phyloP scores from a whole-genome alignment of 1,140 invertebrate genomes.

The Tachypleus tridentatus region DNA sequence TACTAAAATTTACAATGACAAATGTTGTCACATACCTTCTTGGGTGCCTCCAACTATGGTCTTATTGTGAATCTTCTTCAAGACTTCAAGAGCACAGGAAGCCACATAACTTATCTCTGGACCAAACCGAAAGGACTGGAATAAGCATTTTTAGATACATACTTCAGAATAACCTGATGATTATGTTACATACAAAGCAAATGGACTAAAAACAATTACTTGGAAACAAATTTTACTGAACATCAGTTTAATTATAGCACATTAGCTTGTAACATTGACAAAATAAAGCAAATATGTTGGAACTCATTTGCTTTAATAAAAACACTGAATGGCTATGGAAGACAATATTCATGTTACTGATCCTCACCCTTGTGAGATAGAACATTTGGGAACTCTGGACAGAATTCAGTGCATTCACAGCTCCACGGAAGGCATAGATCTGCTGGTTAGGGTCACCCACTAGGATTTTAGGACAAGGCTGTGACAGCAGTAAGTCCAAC shows the following conservation, averaged over 20 bases:
- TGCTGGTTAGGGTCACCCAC: slow-evolving; percentile 40
- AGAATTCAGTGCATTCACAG: slow-evolving; percentile 32
- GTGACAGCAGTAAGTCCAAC: slow-evolving; percentile 30
- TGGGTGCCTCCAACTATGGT: slow-evolving; percentile 12
- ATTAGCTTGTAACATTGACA: no score
- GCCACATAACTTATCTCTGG: slow-evolving; percentile 26
- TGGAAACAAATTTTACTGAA: no score
- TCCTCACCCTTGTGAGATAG: slow-evolving; percentile 36
- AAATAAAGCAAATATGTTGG: no score
- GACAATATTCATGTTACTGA: slow-evolving; percentile 6
- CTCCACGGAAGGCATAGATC: slow-evolving; percentile 37
- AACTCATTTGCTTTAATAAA: no score
- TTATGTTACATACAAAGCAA: no score
- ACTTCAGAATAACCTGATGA: no score
- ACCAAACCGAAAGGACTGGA: slow-evolving; percentile 27
- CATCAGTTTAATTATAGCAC: no score
- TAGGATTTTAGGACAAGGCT: slow-evolving; percentile 33
- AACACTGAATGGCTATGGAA: no score
- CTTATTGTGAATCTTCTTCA: neutral
- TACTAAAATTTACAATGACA: slow-evolving; percentile 12
- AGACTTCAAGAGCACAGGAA: slow-evolving; percentile 8
- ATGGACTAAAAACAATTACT: no score
- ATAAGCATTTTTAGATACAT: neutral
- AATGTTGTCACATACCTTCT: slow-evolving; percentile 10
- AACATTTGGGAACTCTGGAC: slow-evolving; percentile 30